Conservation (phyloP, 2,797 vertebrate genomes). For the Sebastiscus albofasciatus region DNA sequence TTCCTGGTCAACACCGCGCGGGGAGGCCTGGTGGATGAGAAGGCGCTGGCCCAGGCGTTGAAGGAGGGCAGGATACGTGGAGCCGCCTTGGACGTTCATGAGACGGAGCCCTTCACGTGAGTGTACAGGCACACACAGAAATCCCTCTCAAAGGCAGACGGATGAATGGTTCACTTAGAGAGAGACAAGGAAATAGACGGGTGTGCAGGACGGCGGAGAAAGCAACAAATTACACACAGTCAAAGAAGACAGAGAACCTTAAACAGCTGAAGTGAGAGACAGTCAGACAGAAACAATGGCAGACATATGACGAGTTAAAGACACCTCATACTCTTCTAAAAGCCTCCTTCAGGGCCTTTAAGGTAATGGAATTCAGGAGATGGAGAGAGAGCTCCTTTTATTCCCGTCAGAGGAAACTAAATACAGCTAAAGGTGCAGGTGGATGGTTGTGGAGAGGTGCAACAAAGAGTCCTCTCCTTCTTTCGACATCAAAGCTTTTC, state of each 20-base stretch:
- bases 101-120: conserved; percentile 95
- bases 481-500: accelerated
- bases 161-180: neutral
- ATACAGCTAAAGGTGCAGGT: conserved; percentile 6
- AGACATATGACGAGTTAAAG: conserved; percentile 33
- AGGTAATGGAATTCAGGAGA: conserved; percentile 34
- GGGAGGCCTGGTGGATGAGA: conserved; percentile 97
- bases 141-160: neutral
- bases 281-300: conserved; percentile 8
- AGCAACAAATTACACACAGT: neutral
- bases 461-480: neutral
- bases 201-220: neutral
- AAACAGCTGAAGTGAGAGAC: conserved; percentile 12
- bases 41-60: conserved; percentile 95
- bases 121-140: neutral
- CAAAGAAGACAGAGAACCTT: neutral
- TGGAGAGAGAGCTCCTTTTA: conserved; percentile 16
- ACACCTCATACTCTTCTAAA: conserved; percentile 12
- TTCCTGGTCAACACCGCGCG: conserved; percentile 97
- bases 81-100: conserved; percentile 95
- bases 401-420: conserved; percentile 16
- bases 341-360: conserved; percentile 23
- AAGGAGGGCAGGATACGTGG: conserved; percentile 98
- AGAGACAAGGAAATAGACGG: conserved; percentile 8
- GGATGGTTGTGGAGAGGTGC: neutral